Base-by-base conservation (phyloP, 2,888 invertebrate genomes). In the Rhogogaster chlorosoma region DNA sequence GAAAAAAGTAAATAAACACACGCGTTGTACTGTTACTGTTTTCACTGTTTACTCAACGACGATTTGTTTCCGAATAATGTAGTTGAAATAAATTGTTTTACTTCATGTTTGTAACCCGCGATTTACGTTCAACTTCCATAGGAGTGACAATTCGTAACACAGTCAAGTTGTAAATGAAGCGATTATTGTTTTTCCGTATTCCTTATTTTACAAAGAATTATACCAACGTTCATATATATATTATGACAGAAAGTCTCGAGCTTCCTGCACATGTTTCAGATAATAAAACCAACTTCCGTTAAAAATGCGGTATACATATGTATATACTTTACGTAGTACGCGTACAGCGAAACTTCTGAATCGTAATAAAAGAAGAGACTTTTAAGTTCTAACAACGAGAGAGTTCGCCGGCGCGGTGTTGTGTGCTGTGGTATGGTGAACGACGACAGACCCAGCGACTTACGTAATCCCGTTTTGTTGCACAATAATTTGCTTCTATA, bases 401-500 rank as follows among this genome's bases (percentile, higher is more conserved):
- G 61, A 61, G 61, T 26, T 61, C 2, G 53, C 61, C 61, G 61
- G 12, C 4, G 61, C 61, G 57, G 22, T 9, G 57, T 15, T 18
- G 38, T n/a, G 70, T 38, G n/a, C n/a, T 36, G 77, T 7, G 7
- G 42, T 73, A 22, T 4, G 38, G 61, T 61, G 10, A 61, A 80
- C 15, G 32, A 83, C 64, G 42, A 70, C 45, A 45, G 67, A 83
- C 83, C 80, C 61, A 61, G 85, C 85, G 87, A 87, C 92, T 92
- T 92, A 92, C 91, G 91, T 92, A 92, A 92, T 87, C 89, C 85
- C 91, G 90, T 92, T 92, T 83, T 91, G 91, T 92, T 92, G 92
- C 92, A 92, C 92, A 92, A 92, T 92, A 92, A 92, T 92, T 91
- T 90, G 87, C 89, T 88, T 89, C 92, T 92, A 92, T 92, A 92